Conservation (phyloP, 2,113 vertebrate genomes). For the Apus apus region DNA sequence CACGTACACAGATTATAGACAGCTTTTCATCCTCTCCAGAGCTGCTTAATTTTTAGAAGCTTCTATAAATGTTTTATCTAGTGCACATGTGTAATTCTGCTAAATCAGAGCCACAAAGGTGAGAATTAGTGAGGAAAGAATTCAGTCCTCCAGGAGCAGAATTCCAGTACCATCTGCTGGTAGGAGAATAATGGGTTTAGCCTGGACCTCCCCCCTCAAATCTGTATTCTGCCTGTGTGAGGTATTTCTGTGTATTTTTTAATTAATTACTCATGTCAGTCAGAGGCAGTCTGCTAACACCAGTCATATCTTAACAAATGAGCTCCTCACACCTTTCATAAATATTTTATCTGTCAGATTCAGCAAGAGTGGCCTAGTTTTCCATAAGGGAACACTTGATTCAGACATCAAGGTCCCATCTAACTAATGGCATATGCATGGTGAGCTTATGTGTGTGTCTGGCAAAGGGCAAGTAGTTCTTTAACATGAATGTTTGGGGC, state of each 20-base stretch:
- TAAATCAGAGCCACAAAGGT: not conserved
- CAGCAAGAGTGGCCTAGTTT: not conserved
- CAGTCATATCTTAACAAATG: conserved; percentile 50
- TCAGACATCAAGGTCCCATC: not conserved
- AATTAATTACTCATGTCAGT: conserved; percentile 54
- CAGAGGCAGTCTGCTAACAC: not conserved
- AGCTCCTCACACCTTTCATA: conserved; percentile 39
- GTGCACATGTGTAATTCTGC: not conserved
- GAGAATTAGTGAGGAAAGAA: not conserved
- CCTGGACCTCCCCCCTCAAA: not conserved
- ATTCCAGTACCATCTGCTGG: conserved; percentile 35
- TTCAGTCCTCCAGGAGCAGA: not conserved
- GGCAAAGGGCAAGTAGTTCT: not conserved
- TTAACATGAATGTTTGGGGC: not conserved
- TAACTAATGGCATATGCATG: not conserved
- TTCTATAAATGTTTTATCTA: not conserved
- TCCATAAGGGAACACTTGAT: not conserved
- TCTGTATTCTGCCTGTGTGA: not conserved
- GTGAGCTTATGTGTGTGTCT: not conserved
- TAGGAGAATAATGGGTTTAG: not conserved
- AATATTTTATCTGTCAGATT: conserved; percentile 44
- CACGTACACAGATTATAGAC: not conserved
- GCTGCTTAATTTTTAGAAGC: not conserved
- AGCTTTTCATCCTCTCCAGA: not conserved
- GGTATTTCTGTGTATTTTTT: conserved; percentile 20